Base-by-base conservation (phyloP, 2,888 invertebrate genomes). In the Tenthredo amoena region DNA sequence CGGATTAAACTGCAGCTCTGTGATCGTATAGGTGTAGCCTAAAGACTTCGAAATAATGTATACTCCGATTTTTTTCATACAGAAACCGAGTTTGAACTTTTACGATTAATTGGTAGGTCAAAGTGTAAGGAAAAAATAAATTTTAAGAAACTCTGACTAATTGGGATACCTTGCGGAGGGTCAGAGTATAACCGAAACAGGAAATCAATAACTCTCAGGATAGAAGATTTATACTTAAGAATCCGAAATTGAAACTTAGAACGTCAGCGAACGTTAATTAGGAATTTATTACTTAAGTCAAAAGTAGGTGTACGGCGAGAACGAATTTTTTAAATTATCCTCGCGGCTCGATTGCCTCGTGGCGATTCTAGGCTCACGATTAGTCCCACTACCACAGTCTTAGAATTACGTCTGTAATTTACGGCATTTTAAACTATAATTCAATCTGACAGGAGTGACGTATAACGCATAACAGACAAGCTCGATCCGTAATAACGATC, bases 361-460 rank as follows among this genome's bases (percentile, higher is more conserved):
- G 77, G 77, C 77, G n/a, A 77, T 77, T 77, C 55, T 12, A 55
- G 55, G 10, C 77, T 77, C 77, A 77, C 50, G 77, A 55, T 77
- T 77, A 77, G 77, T 50, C 47, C 34, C 55, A 31, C 77, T 50
- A 77, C 31, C 50, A 68, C 34, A 77, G 6, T 7, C n/a, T 21
- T 50, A 37, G 40, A 68, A 77, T n/a, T n/a, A n/a, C 50, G 31
- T 77, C 77, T 77, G 6, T 77, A 55, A 77, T 77, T 77, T 77
- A 77, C 77, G 55, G 21, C 47, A 31, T 77, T 77, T 77, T 77
- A 31, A 77, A 77, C 77, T 55, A 77, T 77, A 77, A 77, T 77
- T 77, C 77, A 77, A 77, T 77, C n/a, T 77, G 77, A 77, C 77
- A 34, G 77, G 55, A 55, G 50, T 77, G 77, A 77, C 77, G 77